Base-by-base conservation (phyloP, 2,888 invertebrate species). In the Dichetophora obliterata region DNA sequence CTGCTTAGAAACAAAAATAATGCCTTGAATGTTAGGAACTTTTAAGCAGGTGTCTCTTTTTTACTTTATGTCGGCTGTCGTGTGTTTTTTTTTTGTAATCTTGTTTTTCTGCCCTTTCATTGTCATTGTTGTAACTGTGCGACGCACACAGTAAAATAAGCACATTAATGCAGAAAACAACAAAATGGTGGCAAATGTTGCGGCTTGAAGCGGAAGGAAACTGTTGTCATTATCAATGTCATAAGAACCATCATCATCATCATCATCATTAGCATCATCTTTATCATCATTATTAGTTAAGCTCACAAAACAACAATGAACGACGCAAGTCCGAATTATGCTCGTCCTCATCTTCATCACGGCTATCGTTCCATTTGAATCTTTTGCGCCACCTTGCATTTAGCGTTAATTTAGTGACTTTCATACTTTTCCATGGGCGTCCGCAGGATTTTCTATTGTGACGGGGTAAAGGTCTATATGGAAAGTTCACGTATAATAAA, bases 401-500 rank as follows among this genome's bases (percentile, higher is more conserved):
- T 24, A 19, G 72, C 27, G 24, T 16, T 72, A 59, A 68, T 72
- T 72, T 72, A 72, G 72, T 59, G 72, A 72, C 61, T 43, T 34
- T 27, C 52, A 50, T 48, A 22, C 72, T 61, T 72, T 72, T n/a
- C n/a, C n/a, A n/a, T n/a, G n/a, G n/a, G n/a, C n/a, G n/a, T n/a
- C n/a, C n/a, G n/a, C n/a, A n/a, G n/a, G n/a, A n/a, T n/a, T n/a
- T n/a, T n/a, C n/a, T n/a, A n/a, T n/a, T n/a, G n/a, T n/a, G n/a
- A n/a, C n/a, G n/a, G n/a, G n/a, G n/a, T n/a, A n/a, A n/a, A n/a
- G n/a, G n/a, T n/a, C n/a, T n/a, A n/a, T n/a, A n/a, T n/a, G n/a
- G n/a, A n/a, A n/a, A n/a, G n/a, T n/a, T n/a, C n/a, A n/a, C n/a
- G n/a, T n/a, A n/a, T n/a, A n/a, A n/a, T n/a, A n/a, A n/a, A n/a